Conservation (phyloP, 2,888 invertebrate genomes). For the Epinotia bilunana region DNA sequence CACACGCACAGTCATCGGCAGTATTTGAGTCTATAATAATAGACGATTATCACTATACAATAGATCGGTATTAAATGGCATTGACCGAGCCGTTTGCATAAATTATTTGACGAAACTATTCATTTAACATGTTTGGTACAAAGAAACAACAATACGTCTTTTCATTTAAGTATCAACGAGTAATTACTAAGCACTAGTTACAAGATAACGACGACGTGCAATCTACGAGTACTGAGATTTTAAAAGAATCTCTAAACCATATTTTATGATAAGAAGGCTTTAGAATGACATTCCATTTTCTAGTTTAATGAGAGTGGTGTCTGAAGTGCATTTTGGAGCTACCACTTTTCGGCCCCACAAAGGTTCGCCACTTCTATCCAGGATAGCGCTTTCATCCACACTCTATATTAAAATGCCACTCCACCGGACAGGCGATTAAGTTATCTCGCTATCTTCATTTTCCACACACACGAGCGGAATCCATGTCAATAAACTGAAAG, state of each 20-base stretch:
- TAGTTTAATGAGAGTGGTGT: not conserved
- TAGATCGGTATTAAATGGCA: slow-evolving; percentile 23
- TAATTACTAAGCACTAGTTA: slow-evolving; percentile 11
- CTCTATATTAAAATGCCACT: slow-evolving; percentile 14
- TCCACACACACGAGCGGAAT: slow-evolving; percentile 15
- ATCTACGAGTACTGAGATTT: not conserved
- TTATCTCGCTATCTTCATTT: slow-evolving; percentile 17
- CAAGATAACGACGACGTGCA: not conserved
- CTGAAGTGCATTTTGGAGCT: not conserved
- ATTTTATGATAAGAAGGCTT: not conserved
- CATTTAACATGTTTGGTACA: slow-evolving; percentile 37
- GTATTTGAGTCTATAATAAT: slow-evolving; percentile 40
- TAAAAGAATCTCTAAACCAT: not conserved
- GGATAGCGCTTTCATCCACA: slow-evolving; percentile 1
- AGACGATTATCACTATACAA: slow-evolving; percentile 39
- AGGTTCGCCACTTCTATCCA: not conserved
- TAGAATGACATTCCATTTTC: not conserved
- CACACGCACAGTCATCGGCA: slow-evolving; percentile 29
- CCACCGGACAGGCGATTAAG: slow-evolving; percentile 20
- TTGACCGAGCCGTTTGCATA: slow-evolving; percentile 29
- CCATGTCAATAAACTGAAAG: not conserved
- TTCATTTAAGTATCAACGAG: slow-evolving; percentile 1
- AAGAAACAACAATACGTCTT: slow-evolving; percentile 22
- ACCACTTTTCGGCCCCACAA: not conserved
- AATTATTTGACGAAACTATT: slow-evolving; percentile 34